Conservation (phyloP, 2,113 vertebrate genomes). For the Scomber japonicus region DNA sequence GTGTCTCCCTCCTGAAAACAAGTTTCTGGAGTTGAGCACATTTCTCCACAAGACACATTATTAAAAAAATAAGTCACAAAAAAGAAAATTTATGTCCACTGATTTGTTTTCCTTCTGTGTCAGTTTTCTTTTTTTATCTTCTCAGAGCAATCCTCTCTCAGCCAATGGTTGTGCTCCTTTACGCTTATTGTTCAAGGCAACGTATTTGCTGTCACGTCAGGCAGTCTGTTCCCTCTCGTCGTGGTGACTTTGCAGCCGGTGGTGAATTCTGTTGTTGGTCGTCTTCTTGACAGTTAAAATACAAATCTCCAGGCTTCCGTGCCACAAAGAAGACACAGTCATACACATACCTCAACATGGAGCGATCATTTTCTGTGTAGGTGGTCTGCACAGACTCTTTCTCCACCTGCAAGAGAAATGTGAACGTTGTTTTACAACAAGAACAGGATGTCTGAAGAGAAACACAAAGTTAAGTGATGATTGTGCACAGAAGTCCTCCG, state of each 20-base stretch:
- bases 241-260: conserved; percentile 69
- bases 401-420: conserved; percentile 87
- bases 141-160: conserved; percentile 4
- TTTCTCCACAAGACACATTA: conserved; percentile 27
- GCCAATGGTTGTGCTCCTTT: background rate
- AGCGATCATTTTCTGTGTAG: conserved; percentile 97
- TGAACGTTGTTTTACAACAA: background rate
- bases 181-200: conserved; percentile 14
- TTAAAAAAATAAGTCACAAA: conserved; percentile 42
- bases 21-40: background rate
- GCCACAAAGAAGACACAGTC: conserved; percentile 98
- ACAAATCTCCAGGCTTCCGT: conserved; percentile 88
- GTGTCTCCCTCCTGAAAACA: background rate
- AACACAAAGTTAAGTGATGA: background rate
- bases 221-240: conserved; percentile 45
- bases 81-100: conserved; percentile 20
- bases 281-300: conserved; percentile 64
- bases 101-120: conserved; percentile 3
- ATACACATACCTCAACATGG: conserved; percentile 97
- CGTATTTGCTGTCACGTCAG: conserved; percentile 72
- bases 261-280: conserved; percentile 45
- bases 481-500: background rate
- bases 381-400: conserved; percentile 93
- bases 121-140: conserved; percentile 19
- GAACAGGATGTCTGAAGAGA: background rate